These are phyloP conservation scores for Megaleporinus macrocephalus DNA, from an alignment of 2,113 vertebrate species.

Conservation along the genomic window DNA sequence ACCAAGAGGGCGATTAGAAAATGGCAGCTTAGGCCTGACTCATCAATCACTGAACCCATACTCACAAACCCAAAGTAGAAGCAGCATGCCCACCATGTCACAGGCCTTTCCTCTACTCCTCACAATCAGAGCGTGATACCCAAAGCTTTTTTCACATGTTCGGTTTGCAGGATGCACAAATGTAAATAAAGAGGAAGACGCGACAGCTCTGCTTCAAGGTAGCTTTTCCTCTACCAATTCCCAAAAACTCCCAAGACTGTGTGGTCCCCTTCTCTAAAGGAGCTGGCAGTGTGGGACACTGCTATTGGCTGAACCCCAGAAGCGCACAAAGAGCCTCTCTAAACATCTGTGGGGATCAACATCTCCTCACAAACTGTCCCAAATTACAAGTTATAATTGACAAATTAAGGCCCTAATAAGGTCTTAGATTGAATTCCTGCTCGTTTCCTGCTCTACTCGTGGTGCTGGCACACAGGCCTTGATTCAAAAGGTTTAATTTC, in stretches of 20 bases:
- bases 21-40: conserved; percentile 34
- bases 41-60: conserved; percentile 48
- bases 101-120: conserved; percentile 50
- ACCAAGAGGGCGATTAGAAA: conserved; percentile 25
- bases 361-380: conserved; percentile 5
- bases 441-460: background rate
- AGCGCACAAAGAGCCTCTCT: conserved; percentile 9
- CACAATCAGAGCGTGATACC: conserved; percentile 54
- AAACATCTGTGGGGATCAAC: background rate
- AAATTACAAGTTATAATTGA: background rate
- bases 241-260: background rate
- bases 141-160: conserved; percentile 44
- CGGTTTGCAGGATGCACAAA: background rate
- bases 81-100: conserved; percentile 61
- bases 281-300: conserved; percentile 29
- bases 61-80: conserved; percentile 49
- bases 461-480: background rate
- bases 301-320: conserved; percentile 15
- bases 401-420: background rate
- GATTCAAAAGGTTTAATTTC: background rate
- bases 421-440: background rate
- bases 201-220: background rate
- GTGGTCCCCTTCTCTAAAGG: background rate
- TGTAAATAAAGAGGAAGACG: too few relatives aligned
- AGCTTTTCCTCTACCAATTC: too few relatives aligned